Conservation (phyloP, 1,140 invertebrate genomes). For the Drosophila auraria region DNA sequence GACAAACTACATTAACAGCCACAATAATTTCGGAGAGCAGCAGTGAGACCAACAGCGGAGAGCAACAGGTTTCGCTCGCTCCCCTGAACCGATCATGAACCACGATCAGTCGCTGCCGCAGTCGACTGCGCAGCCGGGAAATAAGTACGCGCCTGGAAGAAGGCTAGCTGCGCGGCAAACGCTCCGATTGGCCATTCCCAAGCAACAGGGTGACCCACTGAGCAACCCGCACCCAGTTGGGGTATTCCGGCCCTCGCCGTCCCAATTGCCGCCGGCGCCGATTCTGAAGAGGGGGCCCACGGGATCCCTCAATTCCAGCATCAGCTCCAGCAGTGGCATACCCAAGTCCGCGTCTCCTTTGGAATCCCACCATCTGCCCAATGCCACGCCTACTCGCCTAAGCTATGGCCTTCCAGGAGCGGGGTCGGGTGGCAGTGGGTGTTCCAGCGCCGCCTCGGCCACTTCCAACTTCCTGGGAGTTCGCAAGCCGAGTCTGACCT, state of each 20-base stretch:
- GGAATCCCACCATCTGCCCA: constrained; percentile 79
- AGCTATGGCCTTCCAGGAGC: constrained; percentile 31
- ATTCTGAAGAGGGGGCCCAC: constrained; percentile 61
- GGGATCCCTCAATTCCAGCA: constrained; percentile 5
- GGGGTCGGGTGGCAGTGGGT: constrained; percentile 21
- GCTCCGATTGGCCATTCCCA: constrained; percentile 78
- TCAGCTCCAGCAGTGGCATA: constrained; percentile 37
- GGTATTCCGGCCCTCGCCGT: constrained; percentile 72
- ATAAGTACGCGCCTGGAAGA: constrained; percentile 84
- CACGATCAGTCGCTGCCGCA: constrained; percentile 31
- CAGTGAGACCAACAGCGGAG: constrained; percentile 5
- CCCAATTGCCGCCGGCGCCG: constrained; percentile 77
- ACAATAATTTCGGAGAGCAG: background rate
- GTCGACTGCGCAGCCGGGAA: constrained; percentile 32
- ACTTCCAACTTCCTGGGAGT: constrained; percentile 67
- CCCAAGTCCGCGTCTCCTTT: constrained; percentile 77
- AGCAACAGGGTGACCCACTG: constrained; percentile 68
- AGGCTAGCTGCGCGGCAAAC: constrained; percentile 81
- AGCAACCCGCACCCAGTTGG: constrained; percentile 32
- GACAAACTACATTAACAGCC: background rate
- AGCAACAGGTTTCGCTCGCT: constrained; percentile 14
- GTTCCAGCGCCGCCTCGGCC: constrained; percentile 39
- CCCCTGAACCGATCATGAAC: constrained; percentile 52
- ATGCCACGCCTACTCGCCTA: constrained; percentile 65
- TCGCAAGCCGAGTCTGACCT: constrained; percentile 75